Conservation (phyloP, 1,140 invertebrate genomes). For the Bombus breviceps region DNA sequence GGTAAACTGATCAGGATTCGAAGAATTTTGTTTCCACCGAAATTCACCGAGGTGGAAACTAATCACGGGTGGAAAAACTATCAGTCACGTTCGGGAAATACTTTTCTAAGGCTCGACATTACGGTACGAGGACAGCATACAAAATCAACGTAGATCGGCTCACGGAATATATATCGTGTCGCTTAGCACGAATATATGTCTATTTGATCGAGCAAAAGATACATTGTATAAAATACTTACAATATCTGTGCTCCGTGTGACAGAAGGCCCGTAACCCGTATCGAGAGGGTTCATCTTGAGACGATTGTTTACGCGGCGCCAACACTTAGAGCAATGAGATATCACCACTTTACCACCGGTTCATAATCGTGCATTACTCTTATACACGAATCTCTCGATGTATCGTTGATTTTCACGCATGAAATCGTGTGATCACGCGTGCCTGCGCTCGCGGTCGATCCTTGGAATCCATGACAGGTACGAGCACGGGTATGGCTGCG, state of each 20-base stretch:
- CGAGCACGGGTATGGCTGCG: constrained; percentile 54
- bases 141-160: background rate
- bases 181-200: background rate
- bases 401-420: constrained; percentile 66
- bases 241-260: constrained; percentile 62
- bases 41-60: background rate
- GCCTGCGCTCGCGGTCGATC: constrained; percentile 74
- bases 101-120: background rate
- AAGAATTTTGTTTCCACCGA: background rate
- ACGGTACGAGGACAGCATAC: background rate
- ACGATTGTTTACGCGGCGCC: constrained; percentile 47
- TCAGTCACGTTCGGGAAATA: background rate
- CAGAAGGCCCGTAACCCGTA: constrained; percentile 67
- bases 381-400: constrained; percentile 42
- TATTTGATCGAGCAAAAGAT: background rate
- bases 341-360: constrained; percentile 57
- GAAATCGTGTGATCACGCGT: constrained; percentile 72
- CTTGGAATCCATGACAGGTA: constrained; percentile 80
- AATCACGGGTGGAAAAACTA: background rate
- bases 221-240: constrained; percentile 67
- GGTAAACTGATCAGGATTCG: background rate
- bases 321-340: constrained; percentile 31
- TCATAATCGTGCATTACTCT: constrained; percentile 43
- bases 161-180: background rate
- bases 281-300: constrained; percentile 69